Evolutionary conservation across 2,888 invertebrate species (phyloP), one percentile per base, ranked within the genome.

Genomic region (Synergus laeviventris): DNA sequence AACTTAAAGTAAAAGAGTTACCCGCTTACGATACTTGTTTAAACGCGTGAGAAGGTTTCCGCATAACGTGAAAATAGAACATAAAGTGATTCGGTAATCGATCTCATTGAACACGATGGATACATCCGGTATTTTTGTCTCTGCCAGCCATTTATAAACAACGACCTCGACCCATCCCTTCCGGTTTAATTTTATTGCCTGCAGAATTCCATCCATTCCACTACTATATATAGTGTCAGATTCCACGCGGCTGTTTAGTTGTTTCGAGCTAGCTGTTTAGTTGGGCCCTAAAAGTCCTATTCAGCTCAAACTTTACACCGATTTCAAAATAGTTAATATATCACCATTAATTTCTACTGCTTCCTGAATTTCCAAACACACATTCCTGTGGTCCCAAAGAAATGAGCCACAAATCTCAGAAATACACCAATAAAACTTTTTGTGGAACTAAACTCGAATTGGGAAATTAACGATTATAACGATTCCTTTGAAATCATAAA

Each of bases 81-180:
- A 54, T 79, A 78, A 78, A 77, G 79, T 78, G 82, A 79, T 80
- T 82, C 78, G 79, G 79, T 81, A 82, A 82, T 82, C 82, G 80
- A 82, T 81, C 78, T 80, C 76, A 80, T 79, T 79, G 76, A 76
- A 80, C 75, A 76, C 78, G 77, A 79, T 73, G 75, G 79, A 77
- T 78, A 78, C 80, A 81, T 81, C 79, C 78, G 77, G 77, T 77
- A 79, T 78, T 76, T 36, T 81, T 81, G 79, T 81, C 77, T 80
- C 79, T 80, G 78, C 76, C 70, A 62, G 76, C 56, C 76, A 77
- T 81, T 76, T 79, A 76, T 77, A 73, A 77, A 66, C 79, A 75
- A 80, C 78, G 84, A 83, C 87, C 87, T 86, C 85, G 87, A 84
- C 86, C 79, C 83, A 83, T 86, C 86, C 83, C 83, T 81, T 87